Base-by-base conservation (phyloP, 2,888 invertebrate species). In the Metellina segmentata region DNA sequence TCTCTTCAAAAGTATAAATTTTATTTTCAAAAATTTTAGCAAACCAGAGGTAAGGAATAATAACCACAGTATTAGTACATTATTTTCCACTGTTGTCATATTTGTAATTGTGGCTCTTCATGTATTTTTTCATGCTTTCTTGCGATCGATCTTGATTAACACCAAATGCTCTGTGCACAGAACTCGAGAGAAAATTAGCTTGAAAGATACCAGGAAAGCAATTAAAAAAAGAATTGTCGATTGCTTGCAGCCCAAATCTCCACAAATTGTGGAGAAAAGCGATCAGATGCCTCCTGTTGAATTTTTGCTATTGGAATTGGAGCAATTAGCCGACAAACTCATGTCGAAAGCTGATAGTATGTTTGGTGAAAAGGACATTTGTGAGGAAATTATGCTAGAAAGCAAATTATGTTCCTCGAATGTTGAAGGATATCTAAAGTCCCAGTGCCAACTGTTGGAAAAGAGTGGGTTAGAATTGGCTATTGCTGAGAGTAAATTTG, bases 241-340 rank as follows among this genome's bases (percentile, higher is more conserved):
- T 5, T 82, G 34, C 69, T 78, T 91, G 13, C 7, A 78, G 7
- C n/a, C 82, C 9, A 34, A 20, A 53, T 71, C 48, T 1, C 87
- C 91, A 20, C 77, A 87, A 19, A 19, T 86, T 11, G 13, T 87
- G 6, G 52, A 70, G 7, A 77, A 83, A 7, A 74, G 69, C 6
- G 86, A 91, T 0, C 87, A 87, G 20, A 72, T 77, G 16, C 83
- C 82, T 19, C 91, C 91, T 9, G 61, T 91, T 19, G 91, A 91
- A 19, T 91, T 91, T 52, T 75, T 91, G 9, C 86, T 91, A 13
- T 71, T 78, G 49, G 87, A 91, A 49, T 72, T 91, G 61, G 91
- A 91, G 53, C 72, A 85, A 6, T 49, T 91, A 9, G 71, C 87
- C 61, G 91, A 91, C 8, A 82, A 20, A 13, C 69, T 91, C 2